phyloP scores from a whole-genome alignment of 2,113 vertebrate genomes.

The Bos indicus region DNA sequence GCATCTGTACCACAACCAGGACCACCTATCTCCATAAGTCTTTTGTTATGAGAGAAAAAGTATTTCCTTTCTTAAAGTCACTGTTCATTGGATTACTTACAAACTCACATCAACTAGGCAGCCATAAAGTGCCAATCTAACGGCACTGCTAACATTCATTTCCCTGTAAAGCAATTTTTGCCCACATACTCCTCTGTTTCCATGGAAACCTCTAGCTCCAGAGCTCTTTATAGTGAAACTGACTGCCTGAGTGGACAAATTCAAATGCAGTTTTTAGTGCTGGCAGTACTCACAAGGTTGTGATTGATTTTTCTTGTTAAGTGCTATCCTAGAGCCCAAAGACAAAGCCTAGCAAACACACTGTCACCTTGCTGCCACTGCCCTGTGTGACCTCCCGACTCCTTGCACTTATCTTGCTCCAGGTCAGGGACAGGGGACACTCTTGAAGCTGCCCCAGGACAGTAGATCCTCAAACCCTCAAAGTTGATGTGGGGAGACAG shows the following conservation, averaged over 20 bases:
- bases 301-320: conserved; percentile 25
- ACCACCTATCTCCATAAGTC: background rate
- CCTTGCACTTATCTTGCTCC: background rate
- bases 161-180: background rate
- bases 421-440: background rate
- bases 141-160: background rate
- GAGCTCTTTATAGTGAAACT: conserved; percentile 7
- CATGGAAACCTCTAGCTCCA: background rate
- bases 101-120: background rate
- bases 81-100: background rate
- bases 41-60: background rate
- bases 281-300: background rate
- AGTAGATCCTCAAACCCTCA: background rate
- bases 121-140: background rate
- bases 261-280: conserved; percentile 39
- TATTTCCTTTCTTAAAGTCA: background rate
- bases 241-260: background rate
- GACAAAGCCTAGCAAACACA: background rate
- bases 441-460: background rate
- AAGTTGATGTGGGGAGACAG: background rate
- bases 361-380: background rate
- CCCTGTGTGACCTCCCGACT: background rate
- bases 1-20: background rate
- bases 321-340: background rate
- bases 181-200: background rate